Conservation (phyloP, 1,140 invertebrate species). For the Lysiphlebus fabarum region DNA sequence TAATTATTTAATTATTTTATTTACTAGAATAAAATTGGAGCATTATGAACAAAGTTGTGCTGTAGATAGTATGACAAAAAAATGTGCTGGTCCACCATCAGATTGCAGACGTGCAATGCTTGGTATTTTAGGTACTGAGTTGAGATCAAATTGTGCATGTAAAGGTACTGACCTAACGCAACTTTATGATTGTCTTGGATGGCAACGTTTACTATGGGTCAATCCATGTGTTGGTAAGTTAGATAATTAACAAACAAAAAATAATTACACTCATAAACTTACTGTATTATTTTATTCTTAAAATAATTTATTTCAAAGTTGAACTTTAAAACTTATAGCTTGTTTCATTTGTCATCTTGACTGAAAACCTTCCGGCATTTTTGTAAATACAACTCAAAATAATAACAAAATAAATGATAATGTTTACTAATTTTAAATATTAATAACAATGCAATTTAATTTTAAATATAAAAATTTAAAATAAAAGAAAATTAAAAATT, state of each 20-base stretch:
- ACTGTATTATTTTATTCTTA: too few species aligned
- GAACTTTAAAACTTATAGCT: too few species aligned
- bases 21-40: slow-evolving; percentile 68
- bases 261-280: background rate
- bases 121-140: slow-evolving; percentile 79
- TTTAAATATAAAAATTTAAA: too few species aligned
- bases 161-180: slow-evolving; percentile 78
- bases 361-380: too few species aligned
- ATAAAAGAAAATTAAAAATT: too few species aligned
- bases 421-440: too few species aligned
- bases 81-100: slow-evolving; percentile 78
- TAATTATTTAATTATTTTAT: too few species aligned
- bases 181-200: slow-evolving; percentile 81
- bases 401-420: too few species aligned
- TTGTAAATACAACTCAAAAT: too few species aligned
- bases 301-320: too few species aligned
- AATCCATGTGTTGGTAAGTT: slow-evolving; percentile 87
- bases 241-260: slow-evolving; percentile 5
- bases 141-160: slow-evolving; percentile 79
- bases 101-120: slow-evolving; percentile 79
- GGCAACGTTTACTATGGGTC: slow-evolving; percentile 86
- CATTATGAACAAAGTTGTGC: slow-evolving; percentile 87
- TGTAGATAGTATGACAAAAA: slow-evolving; percentile 81
- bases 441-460: too few species aligned
- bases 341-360: too few species aligned